These are phyloP conservation scores for Bovichtus variegatus DNA, from an alignment of 2,797 vertebrate species.

Conservation along the genomic window DNA sequence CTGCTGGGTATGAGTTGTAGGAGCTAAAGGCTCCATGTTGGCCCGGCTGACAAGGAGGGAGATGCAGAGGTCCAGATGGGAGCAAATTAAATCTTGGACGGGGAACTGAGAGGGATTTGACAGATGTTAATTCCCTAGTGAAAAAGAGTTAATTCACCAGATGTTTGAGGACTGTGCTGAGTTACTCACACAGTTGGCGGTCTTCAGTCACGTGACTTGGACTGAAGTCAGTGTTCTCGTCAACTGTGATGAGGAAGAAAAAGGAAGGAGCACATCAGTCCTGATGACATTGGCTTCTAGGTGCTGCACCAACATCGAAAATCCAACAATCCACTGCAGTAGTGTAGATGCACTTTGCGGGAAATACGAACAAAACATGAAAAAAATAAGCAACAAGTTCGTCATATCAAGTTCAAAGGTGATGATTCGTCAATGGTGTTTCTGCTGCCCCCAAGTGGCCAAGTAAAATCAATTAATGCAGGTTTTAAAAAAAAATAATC, in stretches of 20 bases:
- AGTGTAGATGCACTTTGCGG: not conserved
- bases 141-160: conserved; percentile 24
- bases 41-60: conserved; percentile 33
- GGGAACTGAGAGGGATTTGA: conserved; percentile 48
- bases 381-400: too few relatives aligned
- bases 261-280: not conserved
- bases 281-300: not conserved
- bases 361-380: not conserved
- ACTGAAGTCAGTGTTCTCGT: conserved; percentile 2
- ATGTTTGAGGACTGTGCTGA: conserved; percentile 26
- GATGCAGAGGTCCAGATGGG: conserved; percentile 55
- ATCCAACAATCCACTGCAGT: not conserved
- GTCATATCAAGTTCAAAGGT: too few relatives aligned
- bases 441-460: too few relatives aligned
- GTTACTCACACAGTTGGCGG: not conserved
- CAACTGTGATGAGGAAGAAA: not conserved
- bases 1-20: conserved; percentile 30
- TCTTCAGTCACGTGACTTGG: conserved; percentile 2
- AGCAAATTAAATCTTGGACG: conserved; percentile 57
- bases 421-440: too few relatives aligned
- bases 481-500: not conserved
- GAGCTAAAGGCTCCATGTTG: conserved; percentile 52
- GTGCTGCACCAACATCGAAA: not conserved
- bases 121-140: conserved; percentile 43
- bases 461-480: not conserved